Evolutionary conservation across 2,113 vertebrate species (phyloP), one percentile per base, ranked within the genome.

Genomic region (Scalopus aquaticus): DNA sequence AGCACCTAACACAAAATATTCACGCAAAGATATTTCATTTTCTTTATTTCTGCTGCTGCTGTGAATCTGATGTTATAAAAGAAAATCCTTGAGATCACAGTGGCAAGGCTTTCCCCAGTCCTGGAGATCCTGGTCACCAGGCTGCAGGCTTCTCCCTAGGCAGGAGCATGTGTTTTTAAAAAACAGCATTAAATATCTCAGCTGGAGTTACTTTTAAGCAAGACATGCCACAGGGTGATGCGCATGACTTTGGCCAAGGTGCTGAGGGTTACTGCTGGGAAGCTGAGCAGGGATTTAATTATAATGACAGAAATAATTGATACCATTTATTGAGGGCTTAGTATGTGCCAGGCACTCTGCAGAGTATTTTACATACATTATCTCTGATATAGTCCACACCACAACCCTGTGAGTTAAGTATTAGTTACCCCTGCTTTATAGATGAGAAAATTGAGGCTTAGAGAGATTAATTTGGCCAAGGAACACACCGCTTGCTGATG

Each of bases 381-480:
- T 77, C 76, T 67, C 78, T 49, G 60, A 87, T 46, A 85, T 81
- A 78, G 78, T 92, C 82, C 42, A 85, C 9, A 58, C 22, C 28
- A 80, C 35, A 49, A 54, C 28, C 39, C 60, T 80, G 60, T 49
- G 65, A 76, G 5, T 77, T 94, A 90, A 54, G 42, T 90, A 60
- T 73, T 62, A 44, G 67, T 95, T 92, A 69, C 30, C 12, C 69
- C 44, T 24, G 62, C 70, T 93, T 90, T 81, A 49, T 51, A 44
- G 69, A 77, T 90, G 76, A 96, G 76, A 85, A 96, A 90, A 80
- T 84, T 44, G 80, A 92, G 83, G 74, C 42, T 93, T 93, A 76
- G 69, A 65, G 51, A 78, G 56, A 91, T 95, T 76, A 77, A 92
- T 73, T 81, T 85, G 42, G 17, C 32, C 17, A 17, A 84, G 39